Conservation (phyloP, 2,797 vertebrate species). For the Myotis pilosus region DNA sequence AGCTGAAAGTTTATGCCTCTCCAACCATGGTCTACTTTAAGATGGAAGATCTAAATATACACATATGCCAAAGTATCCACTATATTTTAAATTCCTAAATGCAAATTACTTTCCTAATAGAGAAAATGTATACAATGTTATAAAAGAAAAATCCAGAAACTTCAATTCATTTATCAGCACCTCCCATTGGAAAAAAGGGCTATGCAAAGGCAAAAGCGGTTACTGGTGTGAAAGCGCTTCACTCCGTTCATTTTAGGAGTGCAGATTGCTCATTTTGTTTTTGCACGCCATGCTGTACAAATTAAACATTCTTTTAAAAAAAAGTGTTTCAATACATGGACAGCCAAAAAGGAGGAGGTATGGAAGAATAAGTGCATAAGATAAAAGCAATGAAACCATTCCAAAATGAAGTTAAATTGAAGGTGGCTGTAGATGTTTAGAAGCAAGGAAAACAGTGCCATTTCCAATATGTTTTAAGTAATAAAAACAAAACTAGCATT, state of each 20-base stretch:
- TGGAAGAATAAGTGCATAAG: background rate
- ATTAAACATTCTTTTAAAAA: slow-evolving; percentile 31
- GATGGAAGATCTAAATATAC: background rate
- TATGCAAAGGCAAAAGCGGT: background rate
- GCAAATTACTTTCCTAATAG: background rate
- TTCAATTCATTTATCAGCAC: background rate
- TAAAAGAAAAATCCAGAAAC: background rate
- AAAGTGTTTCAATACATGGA: slow-evolving; percentile 1
- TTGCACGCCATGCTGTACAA: background rate
- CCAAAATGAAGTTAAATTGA: slow-evolving; percentile 37
- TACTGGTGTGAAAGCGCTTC: background rate
- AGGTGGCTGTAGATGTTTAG: background rate
- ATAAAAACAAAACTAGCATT: background rate
- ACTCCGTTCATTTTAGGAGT: background rate
- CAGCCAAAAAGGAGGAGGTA: background rate
- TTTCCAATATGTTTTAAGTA: slow-evolving; percentile 58
- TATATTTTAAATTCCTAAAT: background rate
- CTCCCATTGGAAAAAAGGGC: background rate
- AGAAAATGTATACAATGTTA: background rate
- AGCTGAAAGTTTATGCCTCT: background rate
- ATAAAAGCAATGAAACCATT: slow-evolving; percentile 44
- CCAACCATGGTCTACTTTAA: background rate
- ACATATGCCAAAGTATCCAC: background rate
- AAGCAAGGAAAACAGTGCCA: slow-evolving; percentile 15
- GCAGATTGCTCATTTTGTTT: slow-evolving; percentile 14